Base-by-base conservation (phyloP, 2,888 invertebrate species). In the Drosophila subquinaria region DNA sequence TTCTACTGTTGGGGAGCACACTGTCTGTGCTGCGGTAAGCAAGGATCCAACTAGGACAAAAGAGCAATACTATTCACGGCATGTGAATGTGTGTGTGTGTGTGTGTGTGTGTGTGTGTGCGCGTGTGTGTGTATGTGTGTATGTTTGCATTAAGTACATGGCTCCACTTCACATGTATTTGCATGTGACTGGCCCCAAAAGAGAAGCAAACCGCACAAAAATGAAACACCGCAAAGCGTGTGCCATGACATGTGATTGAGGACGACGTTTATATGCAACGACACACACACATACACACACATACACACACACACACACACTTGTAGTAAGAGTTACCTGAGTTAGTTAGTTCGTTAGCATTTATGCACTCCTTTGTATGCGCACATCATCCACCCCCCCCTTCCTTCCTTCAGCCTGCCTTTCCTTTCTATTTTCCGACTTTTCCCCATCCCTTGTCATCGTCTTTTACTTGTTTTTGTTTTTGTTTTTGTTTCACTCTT, bases 201-300 rank as follows among this genome's bases (percentile, higher is more conserved):
- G 81, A 68, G 73, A 77, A 68, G 81, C 69, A 72, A 78, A 69
- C 76, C 76, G 50, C 74, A 72, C 73, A 82, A 70, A 84, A 85
- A 85, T 84, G 84, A 88, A 84, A 84, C 88, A 86, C 84, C 88
- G 88, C 84, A 86, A 84, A 86, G 78, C 83, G 84, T 86, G 81
- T 81, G 79, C 79, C 87, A 74, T 90, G 88, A 88, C 89, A 88
- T 90, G 84, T 88, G 90, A 90, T 90, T 90, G 88, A 89, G 81
- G 81, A 90, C 81, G 87, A 87, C 89, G 78, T 88, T 88, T 79
- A 85, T 82, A 69, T 75, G 83, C 74, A 76, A 55, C 50, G 69
- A 67, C 74, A 59, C 50, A 60, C 33, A 67, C 43, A 47, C 38
- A 59, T 50, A 62, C 38, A 17, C 48, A 56, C 36, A 62, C 42